Percentiles rank a stretch among this genome's conserved stretches.
Conservation (phyloP, 2,888 invertebrate species). For the Nebria brevicollis region DNA sequence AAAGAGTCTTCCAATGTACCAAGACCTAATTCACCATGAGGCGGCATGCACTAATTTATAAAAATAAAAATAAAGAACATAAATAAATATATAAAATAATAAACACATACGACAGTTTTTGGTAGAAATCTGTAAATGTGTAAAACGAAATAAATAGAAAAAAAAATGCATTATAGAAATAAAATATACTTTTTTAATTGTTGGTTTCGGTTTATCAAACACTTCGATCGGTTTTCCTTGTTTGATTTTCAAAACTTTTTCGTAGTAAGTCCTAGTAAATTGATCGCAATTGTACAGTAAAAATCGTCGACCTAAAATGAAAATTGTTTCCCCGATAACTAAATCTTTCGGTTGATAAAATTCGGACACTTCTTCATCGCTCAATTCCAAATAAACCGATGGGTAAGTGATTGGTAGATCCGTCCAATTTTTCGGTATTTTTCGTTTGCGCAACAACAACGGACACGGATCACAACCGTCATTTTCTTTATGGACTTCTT, state of each 20-base stretch:
- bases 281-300: slow-evolving; percentile 82
- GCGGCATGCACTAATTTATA: slow-evolving; percentile 64
- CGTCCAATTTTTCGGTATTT: slow-evolving; percentile 73
- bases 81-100: slow-evolving; percentile 12
- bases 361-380: slow-evolving; percentile 77
- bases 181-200: slow-evolving; percentile 21
- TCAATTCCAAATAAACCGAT: slow-evolving; percentile 74
- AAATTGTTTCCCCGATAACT: slow-evolving; percentile 76
- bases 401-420: slow-evolving; percentile 69
- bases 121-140: too few relatives aligned
- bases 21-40: slow-evolving; percentile 74
- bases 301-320: slow-evolving; percentile 76
- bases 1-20: slow-evolving; percentile 83
- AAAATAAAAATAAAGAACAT: slow-evolving; percentile 38
- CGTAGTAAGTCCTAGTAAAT: slow-evolving; percentile 80
- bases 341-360: slow-evolving; percentile 85
- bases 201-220: slow-evolving; percentile 50
- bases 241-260: slow-evolving; percentile 61
- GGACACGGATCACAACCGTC: slow-evolving; percentile 83
- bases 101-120: background rate
- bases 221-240: slow-evolving; percentile 61
- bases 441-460: slow-evolving; percentile 77
- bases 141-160: background rate
- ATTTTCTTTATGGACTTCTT: slow-evolving; percentile 76
- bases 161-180: slow-evolving; percentile 5